Percentiles rank a stretch among this genome's conserved stretches.
These are phyloP conservation scores for Atherinosoma microstoma DNA, from an alignment of 2,797 vertebrate species.

Conservation along the genomic window DNA sequence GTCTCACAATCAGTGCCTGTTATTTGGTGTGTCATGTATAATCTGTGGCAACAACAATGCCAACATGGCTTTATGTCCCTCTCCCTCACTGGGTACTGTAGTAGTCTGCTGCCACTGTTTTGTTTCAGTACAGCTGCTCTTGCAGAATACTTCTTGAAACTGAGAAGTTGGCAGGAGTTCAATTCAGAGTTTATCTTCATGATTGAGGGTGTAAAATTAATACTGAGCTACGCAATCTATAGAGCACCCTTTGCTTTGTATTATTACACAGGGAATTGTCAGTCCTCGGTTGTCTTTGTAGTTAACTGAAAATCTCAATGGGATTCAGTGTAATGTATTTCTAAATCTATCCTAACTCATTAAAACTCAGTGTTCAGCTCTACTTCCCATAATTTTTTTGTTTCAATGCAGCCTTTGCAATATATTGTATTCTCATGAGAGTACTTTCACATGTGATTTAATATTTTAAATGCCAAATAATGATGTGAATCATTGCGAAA, in stretches of 20 bases:
- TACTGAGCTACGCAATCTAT: slow-evolving; percentile 50
- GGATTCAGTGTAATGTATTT: slow-evolving; percentile 67
- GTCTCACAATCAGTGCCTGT: slow-evolving; percentile 74
- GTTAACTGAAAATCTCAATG: slow-evolving; percentile 65
- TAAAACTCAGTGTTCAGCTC: slow-evolving; percentile 66
- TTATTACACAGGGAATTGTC: slow-evolving; percentile 58
- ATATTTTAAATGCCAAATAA: slow-evolving; percentile 72
- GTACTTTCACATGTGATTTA: slow-evolving; percentile 69
- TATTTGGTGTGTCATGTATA: slow-evolving; percentile 79
- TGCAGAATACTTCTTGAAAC: slow-evolving; percentile 40
- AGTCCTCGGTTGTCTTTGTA: slow-evolving; percentile 65
- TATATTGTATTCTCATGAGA: slow-evolving; percentile 53
- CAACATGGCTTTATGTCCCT: slow-evolving; percentile 57
- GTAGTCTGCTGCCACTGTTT: slow-evolving; percentile 50
- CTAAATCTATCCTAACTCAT: slow-evolving; percentile 71
- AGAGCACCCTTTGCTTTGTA: slow-evolving; percentile 43
- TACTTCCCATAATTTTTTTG: slow-evolving; percentile 58
- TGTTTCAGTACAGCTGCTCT: slow-evolving; percentile 59
- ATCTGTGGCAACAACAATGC: slow-evolving; percentile 79
- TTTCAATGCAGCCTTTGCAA: slow-evolving; percentile 44
- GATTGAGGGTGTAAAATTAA: slow-evolving; percentile 54
- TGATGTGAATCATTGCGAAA: slow-evolving; percentile 57
- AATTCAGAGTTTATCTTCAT: slow-evolving; percentile 52
- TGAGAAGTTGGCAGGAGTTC: slow-evolving; percentile 62
- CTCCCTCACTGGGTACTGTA: slow-evolving; percentile 47